Conservation (phyloP, 2,888 invertebrate species). For the Acanthosepion lycidas region DNA sequence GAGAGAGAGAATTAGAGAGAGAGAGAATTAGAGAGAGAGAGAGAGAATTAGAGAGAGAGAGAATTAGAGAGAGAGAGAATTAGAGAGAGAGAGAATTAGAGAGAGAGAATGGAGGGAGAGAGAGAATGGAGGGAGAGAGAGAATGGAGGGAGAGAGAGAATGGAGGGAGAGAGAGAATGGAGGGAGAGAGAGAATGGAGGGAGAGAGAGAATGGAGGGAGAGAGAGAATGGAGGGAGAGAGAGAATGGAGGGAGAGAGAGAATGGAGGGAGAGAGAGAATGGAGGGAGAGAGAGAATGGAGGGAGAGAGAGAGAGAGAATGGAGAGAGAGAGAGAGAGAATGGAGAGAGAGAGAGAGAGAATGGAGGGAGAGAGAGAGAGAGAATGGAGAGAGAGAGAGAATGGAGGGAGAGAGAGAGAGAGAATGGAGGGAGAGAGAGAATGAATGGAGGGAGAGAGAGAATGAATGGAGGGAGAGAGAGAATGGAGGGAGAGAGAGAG, state of each 20-base stretch:
- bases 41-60: too few species aligned
- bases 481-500: too few species aligned
- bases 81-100: too few species aligned
- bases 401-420: background rate
- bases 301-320: too few species aligned
- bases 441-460: too few species aligned
- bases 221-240: constrained; percentile 10
- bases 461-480: too few species aligned
- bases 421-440: background rate
- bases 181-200: background rate
- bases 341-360: background rate
- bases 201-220: background rate
- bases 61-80: background rate
- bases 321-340: too few species aligned
- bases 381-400: too few species aligned
- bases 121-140: background rate
- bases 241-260: too few species aligned
- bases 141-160: background rate
- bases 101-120: background rate
- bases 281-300: too few species aligned
- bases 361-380: background rate
- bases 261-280: too few species aligned
- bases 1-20: background rate
- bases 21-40: too few species aligned
- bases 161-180: background rate